Evolutionary conservation across 2,797 vertebrate species (phyloP).

Genomic region (Micropoecilia bifurca): DNA sequence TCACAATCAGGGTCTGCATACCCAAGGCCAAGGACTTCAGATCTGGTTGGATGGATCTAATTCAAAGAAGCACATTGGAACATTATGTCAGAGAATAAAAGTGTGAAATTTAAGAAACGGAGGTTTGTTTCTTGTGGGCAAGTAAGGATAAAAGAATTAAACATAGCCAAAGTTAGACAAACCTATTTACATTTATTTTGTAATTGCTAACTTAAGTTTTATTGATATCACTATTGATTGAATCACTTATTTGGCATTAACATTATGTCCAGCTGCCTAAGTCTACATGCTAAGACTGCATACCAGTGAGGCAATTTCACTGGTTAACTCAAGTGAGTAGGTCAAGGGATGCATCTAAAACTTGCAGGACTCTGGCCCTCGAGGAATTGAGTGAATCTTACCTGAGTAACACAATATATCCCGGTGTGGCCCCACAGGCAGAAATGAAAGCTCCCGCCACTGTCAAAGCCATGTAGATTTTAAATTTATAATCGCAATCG

Average conservation of each 20-base stretch:
- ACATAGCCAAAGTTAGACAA: neutral
- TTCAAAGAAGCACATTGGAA: neutral
- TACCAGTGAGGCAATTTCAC: too few species aligned
- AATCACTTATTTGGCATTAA: neutral
- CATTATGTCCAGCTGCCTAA: neutral
- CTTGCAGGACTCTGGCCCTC: neutral
- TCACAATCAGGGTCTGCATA: slow-evolving; percentile 89
- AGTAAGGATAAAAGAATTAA: neutral
- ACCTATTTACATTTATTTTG: neutral
- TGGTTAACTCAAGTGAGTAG: neutral
- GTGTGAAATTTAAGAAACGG: neutral
- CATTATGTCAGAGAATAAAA: neutral
- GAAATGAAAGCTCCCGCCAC: slow-evolving; percentile 88
- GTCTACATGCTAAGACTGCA: too few species aligned
- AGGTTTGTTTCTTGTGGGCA: neutral
- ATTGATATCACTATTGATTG: neutral
- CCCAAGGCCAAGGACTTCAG: slow-evolving; percentile 94
- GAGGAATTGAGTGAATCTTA: slow-evolving; percentile 56
- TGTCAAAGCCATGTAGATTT: slow-evolving; percentile 88
- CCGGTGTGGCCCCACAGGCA: slow-evolving; percentile 89
- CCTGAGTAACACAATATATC: slow-evolving; percentile 92
- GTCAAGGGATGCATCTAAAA: neutral
- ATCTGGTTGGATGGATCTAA: slow-evolving; percentile 88
- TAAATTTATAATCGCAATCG: slow-evolving; percentile 86
- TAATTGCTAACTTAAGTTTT: neutral